These are phyloP conservation scores for Nomada ruficornis DNA, from an alignment of 2,888 invertebrate genomes.

Conservation along the genomic window DNA sequence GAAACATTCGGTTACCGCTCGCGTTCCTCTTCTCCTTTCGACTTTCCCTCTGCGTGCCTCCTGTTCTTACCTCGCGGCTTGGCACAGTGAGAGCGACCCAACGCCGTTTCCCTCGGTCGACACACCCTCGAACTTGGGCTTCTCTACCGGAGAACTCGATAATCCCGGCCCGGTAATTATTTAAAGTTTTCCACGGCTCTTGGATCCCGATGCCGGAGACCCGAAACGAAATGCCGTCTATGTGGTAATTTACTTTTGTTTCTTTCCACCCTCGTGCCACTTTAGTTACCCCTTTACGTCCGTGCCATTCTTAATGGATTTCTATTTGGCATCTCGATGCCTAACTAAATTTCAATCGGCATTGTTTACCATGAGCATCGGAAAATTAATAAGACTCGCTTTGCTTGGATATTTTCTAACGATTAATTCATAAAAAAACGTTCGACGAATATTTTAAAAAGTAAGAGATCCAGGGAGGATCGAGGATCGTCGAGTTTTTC, in stretches of 20 bases:
- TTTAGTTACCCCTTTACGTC: slow-evolving; percentile 11
- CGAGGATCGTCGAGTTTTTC: slow-evolving; percentile 16
- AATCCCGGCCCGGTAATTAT: slow-evolving; percentile 77
- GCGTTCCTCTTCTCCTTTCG: slow-evolving; percentile 19
- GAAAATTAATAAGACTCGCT: not conserved
- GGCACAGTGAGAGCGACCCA: slow-evolving; percentile 6
- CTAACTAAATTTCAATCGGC: not conserved
- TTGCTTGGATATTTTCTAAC: not conserved
- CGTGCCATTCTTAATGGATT: slow-evolving; percentile 1
- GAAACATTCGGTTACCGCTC: slow-evolving; percentile 45
- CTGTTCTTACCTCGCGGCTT: not conserved
- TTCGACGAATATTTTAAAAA: not conserved
- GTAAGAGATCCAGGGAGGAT: not conserved
- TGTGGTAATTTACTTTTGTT: slow-evolving; percentile 42
- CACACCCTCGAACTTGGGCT: slow-evolving; percentile 54
- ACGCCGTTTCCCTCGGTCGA: slow-evolving; percentile 15
- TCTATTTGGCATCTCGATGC: not conserved
- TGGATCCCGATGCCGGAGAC: slow-evolving; percentile 26
- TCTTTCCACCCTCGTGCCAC: slow-evolving; percentile 19
- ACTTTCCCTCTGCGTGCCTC: slow-evolving; percentile 8
- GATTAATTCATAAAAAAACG: too few relatives aligned
- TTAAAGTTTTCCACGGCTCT: slow-evolving; percentile 75
- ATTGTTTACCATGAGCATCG: not conserved
- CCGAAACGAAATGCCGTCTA: slow-evolving; percentile 44
- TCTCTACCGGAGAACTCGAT: slow-evolving; percentile 71